These are phyloP conservation scores for Odontamblyopus lacepedii DNA, from an alignment of 2,797 vertebrate genomes.

Conservation along the genomic window DNA sequence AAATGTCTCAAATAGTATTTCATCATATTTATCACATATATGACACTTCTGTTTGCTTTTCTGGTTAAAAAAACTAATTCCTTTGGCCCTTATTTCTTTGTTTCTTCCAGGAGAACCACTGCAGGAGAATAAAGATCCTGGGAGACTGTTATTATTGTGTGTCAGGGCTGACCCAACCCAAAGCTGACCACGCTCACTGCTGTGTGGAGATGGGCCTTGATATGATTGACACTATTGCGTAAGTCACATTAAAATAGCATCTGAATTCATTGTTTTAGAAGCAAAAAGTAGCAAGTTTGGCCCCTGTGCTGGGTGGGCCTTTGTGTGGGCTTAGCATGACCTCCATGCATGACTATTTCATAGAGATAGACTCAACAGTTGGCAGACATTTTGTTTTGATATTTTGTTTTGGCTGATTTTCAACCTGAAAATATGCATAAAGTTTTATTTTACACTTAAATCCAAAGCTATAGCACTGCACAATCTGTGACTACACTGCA, in stretches of 20 bases:
- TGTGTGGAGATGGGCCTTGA: conserved; percentile 99
- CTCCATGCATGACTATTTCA: not conserved
- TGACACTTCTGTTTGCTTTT: not conserved
- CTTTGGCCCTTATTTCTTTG: conserved; percentile 11
- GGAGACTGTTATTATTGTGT: conserved; percentile 99
- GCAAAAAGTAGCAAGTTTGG: not conserved
- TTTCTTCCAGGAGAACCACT: conserved; percentile 91
- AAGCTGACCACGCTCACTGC: conserved; percentile 97
- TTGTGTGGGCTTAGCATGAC: not conserved
- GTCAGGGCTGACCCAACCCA: conserved; percentile 95
- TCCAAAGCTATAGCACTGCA: too few relatives aligned
- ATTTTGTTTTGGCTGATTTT: too few relatives aligned
- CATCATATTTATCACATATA: too few relatives aligned
- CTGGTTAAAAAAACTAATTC: not conserved
- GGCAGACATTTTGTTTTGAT: too few relatives aligned
- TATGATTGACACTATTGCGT: conserved; percentile 99
- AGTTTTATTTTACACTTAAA: too few relatives aligned
- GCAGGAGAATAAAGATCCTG: conserved; percentile 96
- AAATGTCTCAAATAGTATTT: too few relatives aligned
- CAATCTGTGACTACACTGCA: too few relatives aligned
- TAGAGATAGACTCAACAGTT: too few relatives aligned
- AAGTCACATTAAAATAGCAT: conserved; percentile 63
- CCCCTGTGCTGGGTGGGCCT: not conserved
- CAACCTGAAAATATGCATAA: too few relatives aligned
- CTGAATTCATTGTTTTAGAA: not conserved